Evolutionary conservation across 92 coral and sea anemone genomes (phyloP).

Genomic region (Porites divaricata): DNA sequence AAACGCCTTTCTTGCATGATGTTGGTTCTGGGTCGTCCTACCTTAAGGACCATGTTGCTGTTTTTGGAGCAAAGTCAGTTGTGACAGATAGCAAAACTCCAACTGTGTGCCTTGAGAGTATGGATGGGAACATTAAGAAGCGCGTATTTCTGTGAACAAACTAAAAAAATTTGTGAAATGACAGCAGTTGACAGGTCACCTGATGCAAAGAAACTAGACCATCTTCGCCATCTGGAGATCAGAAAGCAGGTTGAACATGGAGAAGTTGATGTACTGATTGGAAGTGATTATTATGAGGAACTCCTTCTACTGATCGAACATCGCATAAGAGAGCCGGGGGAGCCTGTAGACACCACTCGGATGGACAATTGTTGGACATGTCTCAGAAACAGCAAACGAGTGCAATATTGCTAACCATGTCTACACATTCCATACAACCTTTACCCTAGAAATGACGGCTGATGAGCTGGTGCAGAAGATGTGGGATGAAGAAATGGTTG

Average conservation of each 20-base stretch:
- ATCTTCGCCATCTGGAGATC: constrained; percentile 2
- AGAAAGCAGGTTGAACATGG: constrained; percentile 1
- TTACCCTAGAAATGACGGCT: constrained; percentile 20
- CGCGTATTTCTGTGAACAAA: constrained; percentile 34
- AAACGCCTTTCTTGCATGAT: constrained; percentile 53
- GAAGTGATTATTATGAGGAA: constrained; percentile 30
- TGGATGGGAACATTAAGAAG: constrained; percentile 9
- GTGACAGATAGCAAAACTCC: constrained; percentile 20
- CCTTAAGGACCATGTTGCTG: constrained; percentile 27
- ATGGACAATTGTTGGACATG: constrained; percentile 28
- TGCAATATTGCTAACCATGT: background rate
- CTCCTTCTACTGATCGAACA: constrained; percentile 42
- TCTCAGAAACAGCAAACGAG: background rate
- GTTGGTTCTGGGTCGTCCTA: constrained; percentile 54
- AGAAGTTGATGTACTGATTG: background rate
- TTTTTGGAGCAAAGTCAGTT: constrained; percentile 23
- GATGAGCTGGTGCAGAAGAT: constrained; percentile 47
- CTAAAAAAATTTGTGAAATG: constrained; percentile 46
- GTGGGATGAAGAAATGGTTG: constrained; percentile 48
- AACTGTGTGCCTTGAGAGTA: constrained; percentile 8
- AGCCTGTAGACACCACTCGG: constrained; percentile 33
- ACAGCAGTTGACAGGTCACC: constrained; percentile 24
- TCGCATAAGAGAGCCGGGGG: constrained; percentile 22
- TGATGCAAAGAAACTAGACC: background rate
- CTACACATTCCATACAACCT: constrained; percentile 10